Base-by-base conservation (phyloP, 2,113 vertebrate genomes). In the Paraplagusia blochii region DNA sequence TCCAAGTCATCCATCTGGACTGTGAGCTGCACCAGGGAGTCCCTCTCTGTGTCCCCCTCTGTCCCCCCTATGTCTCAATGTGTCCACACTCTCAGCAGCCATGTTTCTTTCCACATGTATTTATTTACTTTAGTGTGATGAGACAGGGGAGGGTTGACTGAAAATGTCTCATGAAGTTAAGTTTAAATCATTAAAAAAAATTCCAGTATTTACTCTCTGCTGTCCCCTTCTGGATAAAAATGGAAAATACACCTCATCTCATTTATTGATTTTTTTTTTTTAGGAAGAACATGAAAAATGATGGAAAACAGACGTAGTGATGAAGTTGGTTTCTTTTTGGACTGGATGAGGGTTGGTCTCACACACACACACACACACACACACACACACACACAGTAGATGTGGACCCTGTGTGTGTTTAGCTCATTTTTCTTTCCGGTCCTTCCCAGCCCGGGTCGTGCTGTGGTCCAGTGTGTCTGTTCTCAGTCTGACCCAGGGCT, bases 1-100 rank as follows among this genome's bases (percentile, higher is more conserved):
- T 77, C 81, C 79, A 80, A 89, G 85, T 88, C 89, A 91, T 91
- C 89, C 88, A 89, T 91, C 89, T 90, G 87, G 82, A 74, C 86
- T 79, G 82, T 80, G 86, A 89, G 84, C 85, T 74, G 77, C 85
- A 84, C 85, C 87, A 88, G 82, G 88, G 88, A 89, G 74, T 81
- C 78, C 83, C 84, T 78, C 81, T 82, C 80, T 85, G 82, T 80
- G 80, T 76, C 69, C 72, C 74, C 79, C 55, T 69, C 57, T 7
- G 49, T 49, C 72, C 11, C 64, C 29, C n/a, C 44, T 64, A 47
- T 64, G 64, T 62, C n/a, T n/a, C n/a, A n/a, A 60, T 47, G 19
- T 18, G 33, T 11, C 47, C 22, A 22, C 43, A 29, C 46, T 57
- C 63, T 63, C 65, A 74, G 64, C 62, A 65, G 43, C 55, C 66